Evolutionary conservation across 2,797 vertebrate genomes (phyloP).

Genomic region (Gallinago solitaria): DNA sequence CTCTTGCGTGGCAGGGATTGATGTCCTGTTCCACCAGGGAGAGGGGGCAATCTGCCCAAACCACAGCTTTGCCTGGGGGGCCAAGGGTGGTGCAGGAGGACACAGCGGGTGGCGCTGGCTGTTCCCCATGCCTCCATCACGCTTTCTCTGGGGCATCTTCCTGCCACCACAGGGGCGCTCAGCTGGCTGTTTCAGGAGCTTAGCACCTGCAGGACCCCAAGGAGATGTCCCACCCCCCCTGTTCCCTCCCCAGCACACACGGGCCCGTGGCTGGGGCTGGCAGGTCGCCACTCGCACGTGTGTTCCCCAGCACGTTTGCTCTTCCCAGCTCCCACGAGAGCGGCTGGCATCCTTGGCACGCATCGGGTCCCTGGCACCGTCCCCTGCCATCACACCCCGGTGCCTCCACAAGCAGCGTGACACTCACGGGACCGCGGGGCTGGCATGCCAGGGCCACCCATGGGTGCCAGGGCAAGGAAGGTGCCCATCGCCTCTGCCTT

Average conservation of each 20-base stretch:
- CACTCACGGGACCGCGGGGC: not conserved
- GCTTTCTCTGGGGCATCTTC: not conserved
- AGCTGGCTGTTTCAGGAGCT: not conserved
- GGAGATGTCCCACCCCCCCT: not conserved
- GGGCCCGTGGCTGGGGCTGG: fast-evolving
- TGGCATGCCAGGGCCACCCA: fast-evolving
- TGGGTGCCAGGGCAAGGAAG: fast-evolving
- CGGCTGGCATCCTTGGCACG: not conserved
- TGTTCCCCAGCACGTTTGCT: not conserved
- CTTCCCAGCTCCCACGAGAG: not conserved
- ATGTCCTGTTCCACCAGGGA: not conserved
- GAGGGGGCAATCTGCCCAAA: not conserved
- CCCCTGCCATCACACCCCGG: not conserved
- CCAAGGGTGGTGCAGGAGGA: not conserved
- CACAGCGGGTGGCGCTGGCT: not conserved
- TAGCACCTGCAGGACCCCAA: not conserved
- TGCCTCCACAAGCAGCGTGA: slow-evolving; percentile 16
- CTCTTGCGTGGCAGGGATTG: not conserved
- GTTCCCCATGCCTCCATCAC: not conserved
- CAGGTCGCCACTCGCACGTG: not conserved
- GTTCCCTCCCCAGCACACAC: not conserved
- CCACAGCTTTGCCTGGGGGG: not conserved
- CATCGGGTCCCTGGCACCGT: fast-evolving
- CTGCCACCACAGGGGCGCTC: not conserved
- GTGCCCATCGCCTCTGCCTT: not conserved